These are phyloP conservation scores for Echinarachnius parma DNA, from an alignment of 53 echinoderm and acorn worm genomes.

Conservation along the genomic window DNA sequence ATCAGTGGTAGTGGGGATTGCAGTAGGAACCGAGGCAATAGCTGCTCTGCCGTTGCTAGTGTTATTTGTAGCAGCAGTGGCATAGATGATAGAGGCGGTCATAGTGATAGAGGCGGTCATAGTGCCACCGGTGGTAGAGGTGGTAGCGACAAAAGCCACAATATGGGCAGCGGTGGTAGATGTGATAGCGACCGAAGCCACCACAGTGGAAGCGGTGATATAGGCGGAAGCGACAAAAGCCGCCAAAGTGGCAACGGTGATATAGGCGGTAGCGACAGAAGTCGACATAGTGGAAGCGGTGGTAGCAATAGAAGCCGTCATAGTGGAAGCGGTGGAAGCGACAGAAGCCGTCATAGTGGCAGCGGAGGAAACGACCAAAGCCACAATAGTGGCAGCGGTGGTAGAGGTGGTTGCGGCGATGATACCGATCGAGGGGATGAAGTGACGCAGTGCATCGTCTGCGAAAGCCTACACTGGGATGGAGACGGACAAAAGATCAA, in stretches of 20 bases:
- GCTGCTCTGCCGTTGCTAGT: not conserved
- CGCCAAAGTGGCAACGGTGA: not conserved
- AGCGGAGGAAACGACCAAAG: not conserved
- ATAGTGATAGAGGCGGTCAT: not conserved
- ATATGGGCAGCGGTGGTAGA: not conserved
- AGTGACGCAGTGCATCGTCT: not conserved
- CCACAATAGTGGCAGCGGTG: not conserved
- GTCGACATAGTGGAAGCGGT: not conserved
- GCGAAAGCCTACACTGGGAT: conserved; percentile 15
- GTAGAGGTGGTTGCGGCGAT: not conserved
- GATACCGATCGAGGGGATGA: not conserved
- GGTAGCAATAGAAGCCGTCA: not conserved
- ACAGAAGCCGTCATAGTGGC: not conserved
- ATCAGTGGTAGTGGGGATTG: not conserved
- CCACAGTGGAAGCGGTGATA: not conserved
- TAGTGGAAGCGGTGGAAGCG: not conserved
- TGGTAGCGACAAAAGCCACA: not conserved
- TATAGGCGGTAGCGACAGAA: not conserved
- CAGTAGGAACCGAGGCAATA: not conserved
- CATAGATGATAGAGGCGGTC: not conserved
- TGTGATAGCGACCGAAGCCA: not conserved
- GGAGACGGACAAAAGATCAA: not conserved
- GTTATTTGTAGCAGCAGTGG: not conserved
- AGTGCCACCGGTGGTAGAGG: not conserved
- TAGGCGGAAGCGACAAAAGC: not conserved